Evolutionary conservation across 2,888 invertebrate genomes (phyloP).

Genomic region (Gibbula magus): DNA sequence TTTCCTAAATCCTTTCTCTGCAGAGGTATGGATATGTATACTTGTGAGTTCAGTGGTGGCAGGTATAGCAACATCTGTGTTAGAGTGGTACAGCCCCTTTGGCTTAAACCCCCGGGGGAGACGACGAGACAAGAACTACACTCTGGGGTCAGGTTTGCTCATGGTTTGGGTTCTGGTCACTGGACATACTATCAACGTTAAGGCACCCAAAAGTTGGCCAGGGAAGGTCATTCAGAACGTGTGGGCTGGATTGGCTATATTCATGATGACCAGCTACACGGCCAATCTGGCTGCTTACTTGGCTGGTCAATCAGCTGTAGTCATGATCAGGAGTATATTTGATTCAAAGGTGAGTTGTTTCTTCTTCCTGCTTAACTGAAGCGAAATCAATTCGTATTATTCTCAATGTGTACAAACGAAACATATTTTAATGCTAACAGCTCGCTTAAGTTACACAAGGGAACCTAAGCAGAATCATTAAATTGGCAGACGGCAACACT

Average conservation of each 20-base stretch:
- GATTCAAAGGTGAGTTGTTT: constrained; percentile 85
- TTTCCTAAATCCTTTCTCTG: constrained; percentile 90
- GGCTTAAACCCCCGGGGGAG: constrained; percentile 94
- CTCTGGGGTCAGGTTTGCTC: constrained; percentile 89
- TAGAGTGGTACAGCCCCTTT: constrained; percentile 94
- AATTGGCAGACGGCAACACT: no score
- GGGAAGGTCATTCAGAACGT: constrained; percentile 95
- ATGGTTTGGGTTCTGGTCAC: constrained; percentile 94
- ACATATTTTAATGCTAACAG: no score
- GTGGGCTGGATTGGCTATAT: constrained; percentile 95
- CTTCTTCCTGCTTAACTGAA: no score
- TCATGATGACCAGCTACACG: constrained; percentile 94
- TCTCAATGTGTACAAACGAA: no score
- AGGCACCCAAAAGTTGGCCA: constrained; percentile 96
- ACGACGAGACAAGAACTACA: constrained; percentile 92
- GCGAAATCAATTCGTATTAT: constrained; percentile 56
- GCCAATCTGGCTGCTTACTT: constrained; percentile 94
- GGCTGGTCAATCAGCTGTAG: constrained; percentile 90
- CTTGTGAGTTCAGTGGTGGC: constrained; percentile 91
- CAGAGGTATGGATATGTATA: constrained; percentile 92
- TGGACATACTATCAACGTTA: constrained; percentile 93
- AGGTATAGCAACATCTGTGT: constrained; percentile 90
- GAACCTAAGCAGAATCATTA: no score
- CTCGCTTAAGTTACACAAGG: no score
- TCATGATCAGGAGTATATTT: constrained; percentile 85